Evolutionary conservation across 1,140 invertebrate genomes (phyloP), one percentile per base, ranked within the genome.

Genomic region (Anadara kagoshimensis): DNA sequence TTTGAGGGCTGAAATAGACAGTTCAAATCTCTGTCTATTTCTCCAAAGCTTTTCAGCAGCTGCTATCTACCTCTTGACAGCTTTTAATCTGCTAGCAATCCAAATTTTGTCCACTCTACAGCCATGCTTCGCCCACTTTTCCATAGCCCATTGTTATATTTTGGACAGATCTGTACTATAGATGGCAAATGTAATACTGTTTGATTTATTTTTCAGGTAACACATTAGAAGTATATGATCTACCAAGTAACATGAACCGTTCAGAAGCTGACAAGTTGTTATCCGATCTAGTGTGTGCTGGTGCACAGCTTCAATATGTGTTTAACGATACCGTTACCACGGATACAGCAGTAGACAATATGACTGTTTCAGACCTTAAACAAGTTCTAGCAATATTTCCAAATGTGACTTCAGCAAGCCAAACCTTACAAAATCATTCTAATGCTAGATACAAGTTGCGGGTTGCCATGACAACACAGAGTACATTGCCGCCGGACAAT

Each of bases 381-480:
- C 63, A 64, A 51, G 56, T 71, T 71, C 53, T 71, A n/a, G 69
- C 61, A 29, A 64, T 71, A 47, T 71, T 64, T 43, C 69, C 69
- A 12, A 71, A 14, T 22, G 51, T 29, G 63, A 29, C 51, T 22
- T 49, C 49, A 44, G 69, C 69, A 7, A 71, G 51, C 49, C 61
- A 56, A 64, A 63, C 56, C 14, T 47, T 64, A n/a, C 61, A 71
- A 49, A 57, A 59, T 53, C 69, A 71, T 57, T 67, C 64, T 36
- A 56, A 24, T 67, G 56, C 10, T 29, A 44, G 29, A 26, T 67
- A 56, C 20, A 67, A 67, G 20, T 57, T 67, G 20, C 2, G 49
- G 20, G 16, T n/a, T 18, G 16, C 49, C 49, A 51, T 18, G 49
- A 36, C 29, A 36, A 36, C 29, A 36, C 29, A 36, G 29, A 29